Percentiles rank a stretch among this genome's conserved stretches.
These are phyloP conservation scores for Apodemus agrarius DNA, from an alignment of 2,797 vertebrate species.

Conservation along the genomic window DNA sequence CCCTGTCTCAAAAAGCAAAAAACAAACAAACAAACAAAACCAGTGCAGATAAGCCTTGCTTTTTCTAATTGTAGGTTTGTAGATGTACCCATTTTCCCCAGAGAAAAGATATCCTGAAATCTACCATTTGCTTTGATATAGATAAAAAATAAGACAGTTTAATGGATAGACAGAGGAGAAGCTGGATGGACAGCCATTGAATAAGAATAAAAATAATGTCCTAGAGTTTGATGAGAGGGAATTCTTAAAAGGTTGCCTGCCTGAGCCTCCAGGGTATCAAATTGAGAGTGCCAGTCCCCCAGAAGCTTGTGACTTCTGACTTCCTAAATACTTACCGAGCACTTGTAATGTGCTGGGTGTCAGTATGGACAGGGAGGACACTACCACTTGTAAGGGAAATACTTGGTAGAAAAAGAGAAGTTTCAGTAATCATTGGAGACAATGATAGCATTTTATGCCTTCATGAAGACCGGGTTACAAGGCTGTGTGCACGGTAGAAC, in stretches of 20 bases:
- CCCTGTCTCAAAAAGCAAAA: no score
- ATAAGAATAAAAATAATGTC: constrained; percentile 15
- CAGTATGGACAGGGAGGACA: not conserved
- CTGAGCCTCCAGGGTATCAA: not conserved
- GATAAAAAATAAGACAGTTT: constrained; percentile 19
- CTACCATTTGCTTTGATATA: not conserved
- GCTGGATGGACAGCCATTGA: not conserved
- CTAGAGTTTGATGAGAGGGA: not conserved
- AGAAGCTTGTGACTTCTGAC: not conserved
- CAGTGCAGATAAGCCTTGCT: not conserved
- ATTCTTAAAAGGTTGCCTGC: not conserved
- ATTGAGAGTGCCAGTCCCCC: not conserved
- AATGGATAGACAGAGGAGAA: not conserved
- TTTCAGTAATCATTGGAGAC: not conserved
- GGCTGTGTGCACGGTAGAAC: not conserved
- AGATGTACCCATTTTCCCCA: not conserved
- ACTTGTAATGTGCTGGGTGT: not conserved
- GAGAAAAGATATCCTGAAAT: not conserved
- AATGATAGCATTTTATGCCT: not conserved
- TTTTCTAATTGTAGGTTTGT: not conserved
- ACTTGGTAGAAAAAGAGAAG: constrained; percentile 16
- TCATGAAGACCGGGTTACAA: not conserved
- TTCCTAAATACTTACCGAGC: not conserved
- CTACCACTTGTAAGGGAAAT: not conserved
- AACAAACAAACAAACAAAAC: not conserved